Conservation (phyloP, 2,888 invertebrate genomes). For the Mythimna lalbum region DNA sequence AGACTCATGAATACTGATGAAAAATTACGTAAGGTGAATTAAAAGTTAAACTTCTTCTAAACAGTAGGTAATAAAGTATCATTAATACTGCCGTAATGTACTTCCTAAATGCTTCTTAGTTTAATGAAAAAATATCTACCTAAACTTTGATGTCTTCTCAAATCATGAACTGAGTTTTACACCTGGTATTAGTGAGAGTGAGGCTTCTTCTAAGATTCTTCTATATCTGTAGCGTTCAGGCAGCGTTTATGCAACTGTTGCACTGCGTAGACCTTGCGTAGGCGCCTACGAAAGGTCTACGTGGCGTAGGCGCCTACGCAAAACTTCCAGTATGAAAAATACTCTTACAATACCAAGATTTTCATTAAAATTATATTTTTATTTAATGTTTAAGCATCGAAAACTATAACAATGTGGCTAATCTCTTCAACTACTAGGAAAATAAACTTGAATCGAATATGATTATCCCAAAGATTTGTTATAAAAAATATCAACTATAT, state of each 20-base stretch:
- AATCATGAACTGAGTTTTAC: not conserved
- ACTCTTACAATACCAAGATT: too few relatives aligned
- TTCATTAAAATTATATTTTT: not conserved
- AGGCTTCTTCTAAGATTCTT: not conserved
- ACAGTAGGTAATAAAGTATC: slow-evolving; percentile 8
- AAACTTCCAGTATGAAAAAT: not conserved
- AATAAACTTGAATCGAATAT: not conserved
- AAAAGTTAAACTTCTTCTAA: slow-evolving; percentile 9
- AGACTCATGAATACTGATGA: slow-evolving; percentile 42
- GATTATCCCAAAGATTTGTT: not conserved
- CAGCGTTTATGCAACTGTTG: not conserved
- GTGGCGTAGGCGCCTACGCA: slow-evolving; percentile 5
- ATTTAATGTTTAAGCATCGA: not conserved
- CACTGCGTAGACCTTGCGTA: slow-evolving; percentile 1
- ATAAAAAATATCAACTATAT: not conserved
- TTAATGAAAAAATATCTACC: not conserved
- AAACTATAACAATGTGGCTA: not conserved
- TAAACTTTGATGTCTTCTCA: not conserved
- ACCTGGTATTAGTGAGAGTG: too few relatives aligned
- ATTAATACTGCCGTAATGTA: not conserved
- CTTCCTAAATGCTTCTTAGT: not conserved
- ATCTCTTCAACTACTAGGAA: not conserved
- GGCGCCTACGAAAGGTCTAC: slow-evolving; percentile 11
- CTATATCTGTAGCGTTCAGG: not conserved
- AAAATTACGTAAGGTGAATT: slow-evolving; percentile 43